A percentile compares a stretch with the other conserved stretches of the same genome.
Conservation (phyloP, 2,113 vertebrate genomes). For the Daubentonia madagascariensis region DNA sequence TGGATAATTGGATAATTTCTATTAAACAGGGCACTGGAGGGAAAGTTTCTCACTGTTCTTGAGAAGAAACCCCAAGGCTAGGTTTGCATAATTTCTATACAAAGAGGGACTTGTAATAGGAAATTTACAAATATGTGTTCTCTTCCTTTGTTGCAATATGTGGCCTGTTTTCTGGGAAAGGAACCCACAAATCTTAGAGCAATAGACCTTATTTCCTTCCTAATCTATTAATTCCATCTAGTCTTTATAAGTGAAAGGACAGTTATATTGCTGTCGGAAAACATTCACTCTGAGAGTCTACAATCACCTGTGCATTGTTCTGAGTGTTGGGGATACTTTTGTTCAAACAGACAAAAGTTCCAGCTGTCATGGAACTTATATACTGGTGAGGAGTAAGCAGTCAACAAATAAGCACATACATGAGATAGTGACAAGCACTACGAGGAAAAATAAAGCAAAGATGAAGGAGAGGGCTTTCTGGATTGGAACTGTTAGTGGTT, state of each 20-base stretch:
- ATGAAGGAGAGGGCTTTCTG: background rate
- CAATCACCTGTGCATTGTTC: background rate
- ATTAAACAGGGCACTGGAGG: background rate
- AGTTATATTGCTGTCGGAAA: background rate
- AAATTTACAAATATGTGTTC: background rate
- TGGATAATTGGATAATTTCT: background rate
- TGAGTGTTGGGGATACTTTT: background rate
- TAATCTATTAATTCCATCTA: background rate
- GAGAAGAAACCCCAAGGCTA: background rate
- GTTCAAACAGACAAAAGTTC: background rate
- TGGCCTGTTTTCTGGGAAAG: background rate
- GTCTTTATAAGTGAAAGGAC: background rate
- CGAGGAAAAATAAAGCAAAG: conserved; percentile 8
- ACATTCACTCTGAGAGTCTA: background rate
- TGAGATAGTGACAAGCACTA: background rate
- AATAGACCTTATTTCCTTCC: background rate
- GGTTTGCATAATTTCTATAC: background rate
- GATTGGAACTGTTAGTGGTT: background rate
- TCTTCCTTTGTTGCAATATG: background rate
- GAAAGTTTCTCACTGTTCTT: background rate
- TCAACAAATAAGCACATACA: background rate
- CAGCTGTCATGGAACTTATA: background rate
- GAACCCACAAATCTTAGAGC: background rate
- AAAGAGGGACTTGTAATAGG: background rate
- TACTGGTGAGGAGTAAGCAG: background rate